Evolutionary conservation across 1,140 invertebrate species (phyloP), one percentile per base, ranked within the genome.

Genomic region (Platyura marginata): DNA sequence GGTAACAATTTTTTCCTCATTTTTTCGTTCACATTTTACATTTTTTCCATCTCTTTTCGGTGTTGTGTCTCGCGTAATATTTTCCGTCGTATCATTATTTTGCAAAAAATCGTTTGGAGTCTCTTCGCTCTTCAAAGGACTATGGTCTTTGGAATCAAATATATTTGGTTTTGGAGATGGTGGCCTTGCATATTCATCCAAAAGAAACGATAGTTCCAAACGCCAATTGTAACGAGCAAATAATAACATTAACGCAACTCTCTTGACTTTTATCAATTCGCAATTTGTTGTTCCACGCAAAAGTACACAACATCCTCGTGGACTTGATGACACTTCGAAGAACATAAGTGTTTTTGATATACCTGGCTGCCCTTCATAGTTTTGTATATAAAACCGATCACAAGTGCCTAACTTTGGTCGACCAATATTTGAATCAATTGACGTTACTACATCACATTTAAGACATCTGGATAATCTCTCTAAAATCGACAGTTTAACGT

Each of bases 221-320:
- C 84, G 71, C 75, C 85, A 89, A 48, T 92, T 92, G 55, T 96
- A 95, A n/a, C 75, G 73, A 0, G 85, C 77, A 51, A 88, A 84
- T 0, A 92, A 70, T 65, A 93, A 73, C 46, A 81, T 81, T 18
- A 74, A 75, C 0, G 81, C 73, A 1, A 94, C 81, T 44, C 72
- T 65, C 59, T 96, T 96, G 0, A 94, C 73, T 55, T 75, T 72
- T 10, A 73, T 70, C 6, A 98, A 65, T 61, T 98, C 92, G 8
- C 64, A 55, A 40, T 75, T 62, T 1, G 73, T 70, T 3, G 72
- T 81, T 1, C 93, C 93, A 23, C 89, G 72, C 1, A 98, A 57
- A 6, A 95, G 56, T 22, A 98, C 79, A 1, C 91, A 92, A 52
- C 86, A 90, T 1, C 91, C 91, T 1, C 93, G 67, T 49, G 81